Percentiles rank a stretch among this genome's conserved stretches.
phyloP scores from a whole-genome alignment of 2,888 invertebrate genomes.

The Drosophila lutescens region DNA sequence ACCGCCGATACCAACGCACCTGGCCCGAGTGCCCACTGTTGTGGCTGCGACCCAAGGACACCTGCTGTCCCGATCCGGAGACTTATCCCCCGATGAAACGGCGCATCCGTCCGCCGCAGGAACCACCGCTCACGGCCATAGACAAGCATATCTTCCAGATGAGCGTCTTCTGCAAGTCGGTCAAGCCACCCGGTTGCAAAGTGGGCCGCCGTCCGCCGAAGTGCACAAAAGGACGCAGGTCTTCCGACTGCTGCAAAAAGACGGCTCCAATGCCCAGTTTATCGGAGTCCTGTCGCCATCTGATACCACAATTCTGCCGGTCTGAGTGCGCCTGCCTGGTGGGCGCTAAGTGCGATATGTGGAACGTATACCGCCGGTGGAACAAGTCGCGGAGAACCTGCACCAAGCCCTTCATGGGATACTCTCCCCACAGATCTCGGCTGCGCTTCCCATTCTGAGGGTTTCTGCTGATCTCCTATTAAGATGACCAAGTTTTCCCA shows the following conservation, averaged over 20 bases:
- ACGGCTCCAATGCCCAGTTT: conserved; percentile 52
- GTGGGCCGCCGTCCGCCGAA: conserved; percentile 6
- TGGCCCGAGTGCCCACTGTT: conserved; percentile 60
- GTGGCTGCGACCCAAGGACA: conserved; percentile 36
- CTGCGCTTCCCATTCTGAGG: background rate
- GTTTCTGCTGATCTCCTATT: no score
- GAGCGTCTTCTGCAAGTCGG: conserved; percentile 12
- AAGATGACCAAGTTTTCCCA: background rate
- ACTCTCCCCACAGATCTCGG: conserved; percentile 34
- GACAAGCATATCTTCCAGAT: conserved; percentile 35
- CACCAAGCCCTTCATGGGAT: conserved; percentile 23
- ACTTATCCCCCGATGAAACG: conserved; percentile 14
- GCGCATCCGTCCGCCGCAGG: conserved; percentile 7
- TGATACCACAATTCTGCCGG: conserved; percentile 16
- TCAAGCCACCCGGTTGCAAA: conserved; percentile 1
- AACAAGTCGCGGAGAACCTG: conserved; percentile 14
- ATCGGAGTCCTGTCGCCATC: conserved; percentile 47
- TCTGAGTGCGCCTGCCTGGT: conserved; percentile 51
- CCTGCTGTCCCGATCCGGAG: conserved; percentile 51
- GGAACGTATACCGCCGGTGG: conserved; percentile 20
- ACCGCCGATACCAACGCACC: conserved; percentile 57
- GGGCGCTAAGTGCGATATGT: conserved; percentile 42
- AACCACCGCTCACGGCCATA: background rate
- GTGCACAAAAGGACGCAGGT: background rate
- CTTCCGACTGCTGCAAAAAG: conserved; percentile 28